Percentiles rank a stretch among this genome's conserved stretches.
Evolutionary conservation across 1,140 invertebrate species (phyloP).

Genomic region (Trichonephila inaurata): DNA sequence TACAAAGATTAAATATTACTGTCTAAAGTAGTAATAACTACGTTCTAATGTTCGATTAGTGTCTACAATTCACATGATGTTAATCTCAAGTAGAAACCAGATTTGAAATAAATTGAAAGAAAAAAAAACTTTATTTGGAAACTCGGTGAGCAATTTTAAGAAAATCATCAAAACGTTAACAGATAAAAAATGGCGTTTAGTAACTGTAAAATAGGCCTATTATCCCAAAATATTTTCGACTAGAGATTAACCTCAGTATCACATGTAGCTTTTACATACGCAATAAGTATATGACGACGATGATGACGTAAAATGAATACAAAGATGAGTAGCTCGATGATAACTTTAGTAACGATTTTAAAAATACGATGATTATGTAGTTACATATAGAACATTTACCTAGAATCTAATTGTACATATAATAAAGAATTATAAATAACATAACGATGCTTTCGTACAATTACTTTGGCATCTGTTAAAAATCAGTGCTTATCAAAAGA

Average conservation of each 20-base stretch:
- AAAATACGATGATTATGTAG: conserved; percentile 46
- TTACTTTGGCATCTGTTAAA: conserved; percentile 49
- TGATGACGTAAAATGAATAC: conserved; percentile 28
- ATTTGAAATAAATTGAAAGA: conserved; percentile 11
- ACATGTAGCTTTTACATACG: conserved; percentile 66
- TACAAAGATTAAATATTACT: neutral
- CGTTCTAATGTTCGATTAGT: conserved; percentile 8
- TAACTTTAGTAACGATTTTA: conserved; percentile 42
- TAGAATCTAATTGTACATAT: conserved; percentile 57
- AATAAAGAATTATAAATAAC: conserved; percentile 63
- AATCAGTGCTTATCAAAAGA: conserved; percentile 36
- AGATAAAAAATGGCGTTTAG: conserved; percentile 17
- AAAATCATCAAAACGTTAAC: neutral
- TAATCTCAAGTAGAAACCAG: conserved; percentile 66
- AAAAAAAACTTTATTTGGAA: neutral
- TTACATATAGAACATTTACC: conserved; percentile 22
- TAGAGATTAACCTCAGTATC: conserved; percentile 71
- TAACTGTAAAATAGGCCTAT: neutral
- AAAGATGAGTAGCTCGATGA: conserved; percentile 16
- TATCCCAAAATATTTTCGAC: conserved; percentile 54
- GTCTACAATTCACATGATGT: conserved; percentile 53
- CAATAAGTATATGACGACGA: conserved; percentile 48
- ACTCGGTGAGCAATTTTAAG: neutral
- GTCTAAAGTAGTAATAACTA: conserved; percentile 11
- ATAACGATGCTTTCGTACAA: conserved; percentile 14